Base-by-base conservation (phyloP, 2,113 vertebrate genomes). In the Gambusia holbrooki region DNA sequence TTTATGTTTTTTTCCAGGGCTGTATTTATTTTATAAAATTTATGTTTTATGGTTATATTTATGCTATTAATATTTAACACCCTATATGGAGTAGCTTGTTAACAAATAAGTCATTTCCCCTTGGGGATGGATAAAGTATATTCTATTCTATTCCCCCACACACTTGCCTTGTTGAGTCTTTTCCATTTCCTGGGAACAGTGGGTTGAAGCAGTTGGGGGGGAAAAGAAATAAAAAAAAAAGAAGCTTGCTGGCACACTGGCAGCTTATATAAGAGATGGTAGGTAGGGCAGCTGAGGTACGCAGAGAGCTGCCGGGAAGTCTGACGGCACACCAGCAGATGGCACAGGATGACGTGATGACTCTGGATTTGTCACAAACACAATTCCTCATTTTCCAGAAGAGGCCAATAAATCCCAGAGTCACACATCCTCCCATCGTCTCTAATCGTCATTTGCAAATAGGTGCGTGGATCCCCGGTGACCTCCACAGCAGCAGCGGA, bases 231-330 rank as follows among this genome's bases (percentile, higher is more conserved):
- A 10, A 37, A 42, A 71, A 67, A 84, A 81, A 84, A 30, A 30
- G 30, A 30, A 30, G 83, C 51, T 77, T 69, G 82, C 62, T 80
- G 86, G 87, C 76, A 40, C 63, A 81, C 68, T 63, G 78, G 37
- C 51, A 12, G 61, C 70, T 93, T 91, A 90, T 60, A 72, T 89
- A 90, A 90, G 82, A 76, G 69, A 76, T 69, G 54, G 71, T 82
- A 89, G 87, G 84, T 82, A 85, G 85, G 85, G 81, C 79, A 85
- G 77, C 85, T 87, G 77, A 84, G 70, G 82, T 81, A 74, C 32
- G n/a, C 81, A 62, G 28, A 33, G 70, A 64, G 14, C 76, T 33
- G 67, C 80, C 72, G 79, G 69, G 68, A 51, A 69, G 76, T 84
- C 80, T 73, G 78, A 85, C 48, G 54, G 79, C 71, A 77, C 81